Base-by-base conservation (phyloP, 2,888 invertebrate genomes). In the Congeria kusceri region DNA sequence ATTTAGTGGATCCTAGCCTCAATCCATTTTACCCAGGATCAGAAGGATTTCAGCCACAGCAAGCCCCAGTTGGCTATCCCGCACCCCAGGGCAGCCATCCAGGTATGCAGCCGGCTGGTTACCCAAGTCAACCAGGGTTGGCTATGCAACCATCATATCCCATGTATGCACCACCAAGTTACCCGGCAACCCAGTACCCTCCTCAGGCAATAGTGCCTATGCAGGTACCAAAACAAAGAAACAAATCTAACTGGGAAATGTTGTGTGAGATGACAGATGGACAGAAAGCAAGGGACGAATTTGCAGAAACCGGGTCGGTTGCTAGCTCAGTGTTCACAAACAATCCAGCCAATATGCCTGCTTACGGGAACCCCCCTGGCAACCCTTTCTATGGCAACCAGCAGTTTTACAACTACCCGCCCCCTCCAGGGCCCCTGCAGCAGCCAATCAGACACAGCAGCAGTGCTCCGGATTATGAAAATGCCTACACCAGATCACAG, bases 211-310 rank as follows among this genome's bases (percentile, higher is more conserved):
- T 59, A 49, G 61, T 75, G 27, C 56, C 72, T 49, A 20, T 25
- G 20, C 53, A 53, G 9, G 71, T 39, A n/a, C 71, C 85, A 4
- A 65, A 79, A 18, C 70, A 85, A 61, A 83, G 83, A 1, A 62
- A 74, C 23, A 88, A 86, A 29, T 90, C 91, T 56, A 90, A 89
- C 62, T 91, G 91, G 91, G 90, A 91, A 32, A 72, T 87, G 76
- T 69, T 91, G 20, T 87, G 88, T 77, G 85, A 86, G 27, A 73
- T 91, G 64, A 91, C 91, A 0, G 89, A 88, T 47, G 80, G 76
- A 15, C 83, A 86, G 20, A 61, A 84, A 27, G 79, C 80, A 15
- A 69, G 76, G 39, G 82, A 86, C 15, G 75, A 83, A 7, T 65
- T 76, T 7, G 63, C 79, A n/a, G 90, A 89, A 53, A 87, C 89